These are phyloP conservation scores for Meteorus sp. DNA, from an alignment of 1,140 invertebrate genomes.

Conservation along the genomic window DNA sequence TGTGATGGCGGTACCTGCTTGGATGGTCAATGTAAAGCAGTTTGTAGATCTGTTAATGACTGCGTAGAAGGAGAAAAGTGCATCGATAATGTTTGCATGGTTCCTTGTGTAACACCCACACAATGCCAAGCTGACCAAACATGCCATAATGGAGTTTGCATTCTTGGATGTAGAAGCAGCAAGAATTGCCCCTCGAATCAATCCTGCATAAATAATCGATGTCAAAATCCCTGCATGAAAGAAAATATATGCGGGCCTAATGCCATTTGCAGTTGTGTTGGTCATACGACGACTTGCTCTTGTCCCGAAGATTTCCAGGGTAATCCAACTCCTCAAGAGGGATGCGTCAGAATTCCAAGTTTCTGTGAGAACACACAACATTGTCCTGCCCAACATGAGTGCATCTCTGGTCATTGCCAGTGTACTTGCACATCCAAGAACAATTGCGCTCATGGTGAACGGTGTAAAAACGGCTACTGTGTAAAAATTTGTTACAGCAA, in stretches of 20 bases:
- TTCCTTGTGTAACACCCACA: slow-evolving; percentile 75
- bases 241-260: slow-evolving; percentile 82
- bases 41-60: slow-evolving; percentile 76
- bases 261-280: slow-evolving; percentile 73
- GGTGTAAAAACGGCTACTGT: slow-evolving; percentile 77
- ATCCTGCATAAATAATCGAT: slow-evolving; percentile 82
- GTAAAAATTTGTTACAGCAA: slow-evolving; percentile 85
- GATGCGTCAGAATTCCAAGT: slow-evolving; percentile 76
- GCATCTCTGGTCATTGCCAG: slow-evolving; percentile 74
- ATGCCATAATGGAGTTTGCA: slow-evolving; percentile 77
- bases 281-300: slow-evolving; percentile 73
- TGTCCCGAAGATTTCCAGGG: slow-evolving; percentile 84
- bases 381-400: slow-evolving; percentile 74
- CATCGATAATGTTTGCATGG: slow-evolving; percentile 73
- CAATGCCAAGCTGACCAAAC: slow-evolving; percentile 80
- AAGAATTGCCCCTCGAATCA: slow-evolving; percentile 75
- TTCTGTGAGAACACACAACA: slow-evolving; percentile 67
- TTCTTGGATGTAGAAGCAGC: slow-evolving; percentile 80
- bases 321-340: slow-evolving; percentile 85
- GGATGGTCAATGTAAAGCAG: slow-evolving; percentile 80
- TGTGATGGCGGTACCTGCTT: slow-evolving; percentile 78
- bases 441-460: slow-evolving; percentile 80
- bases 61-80: slow-evolving; percentile 82
- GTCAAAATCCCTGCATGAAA: slow-evolving; percentile 77
- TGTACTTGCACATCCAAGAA: slow-evolving; percentile 71